These are phyloP conservation scores for Arrhopalites spinosus DNA, from an alignment of 2,888 invertebrate genomes.

Conservation along the genomic window DNA sequence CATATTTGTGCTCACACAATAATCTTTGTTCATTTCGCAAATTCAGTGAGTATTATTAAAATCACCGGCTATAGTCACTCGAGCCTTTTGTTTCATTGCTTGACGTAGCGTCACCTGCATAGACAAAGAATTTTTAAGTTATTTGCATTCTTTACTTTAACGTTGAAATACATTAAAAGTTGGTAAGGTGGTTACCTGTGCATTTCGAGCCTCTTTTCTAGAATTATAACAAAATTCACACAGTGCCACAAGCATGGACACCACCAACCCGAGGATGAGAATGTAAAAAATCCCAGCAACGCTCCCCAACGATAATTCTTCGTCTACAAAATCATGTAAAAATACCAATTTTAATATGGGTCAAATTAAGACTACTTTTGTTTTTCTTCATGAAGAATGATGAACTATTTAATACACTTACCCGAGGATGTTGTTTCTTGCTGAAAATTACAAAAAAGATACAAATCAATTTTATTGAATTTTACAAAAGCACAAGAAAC, in stretches of 20 bases:
- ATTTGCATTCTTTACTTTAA: too few species aligned
- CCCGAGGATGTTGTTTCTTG: slow-evolving; percentile 60
- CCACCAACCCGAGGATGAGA: slow-evolving; percentile 87
- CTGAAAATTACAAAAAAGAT: slow-evolving; percentile 32
- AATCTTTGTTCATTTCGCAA: neutral
- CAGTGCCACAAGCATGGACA: slow-evolving; percentile 89
- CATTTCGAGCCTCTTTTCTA: slow-evolving; percentile 75
- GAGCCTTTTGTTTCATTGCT: slow-evolving; percentile 85
- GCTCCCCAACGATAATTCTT: slow-evolving; percentile 92
- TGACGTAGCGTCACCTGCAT: slow-evolving; percentile 75
- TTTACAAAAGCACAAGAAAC: neutral
- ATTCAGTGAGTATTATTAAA: slow-evolving; percentile 4
- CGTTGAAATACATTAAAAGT: neutral
- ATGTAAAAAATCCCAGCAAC: slow-evolving; percentile 99
- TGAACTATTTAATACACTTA: too few species aligned
- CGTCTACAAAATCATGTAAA: too few species aligned
- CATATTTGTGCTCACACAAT: neutral
- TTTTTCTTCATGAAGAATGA: too few species aligned
- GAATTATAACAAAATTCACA: slow-evolving; percentile 96
- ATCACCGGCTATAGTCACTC: slow-evolving; percentile 74
- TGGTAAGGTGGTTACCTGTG: slow-evolving; percentile 64
- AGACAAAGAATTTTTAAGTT: slow-evolving; percentile 18
- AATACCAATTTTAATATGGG: too few species aligned
- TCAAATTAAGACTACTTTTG: too few species aligned
- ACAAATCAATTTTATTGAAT: neutral